These are phyloP conservation scores for Phodopus roborovskii DNA, from an alignment of 2,113 vertebrate species.

Conservation along the genomic window DNA sequence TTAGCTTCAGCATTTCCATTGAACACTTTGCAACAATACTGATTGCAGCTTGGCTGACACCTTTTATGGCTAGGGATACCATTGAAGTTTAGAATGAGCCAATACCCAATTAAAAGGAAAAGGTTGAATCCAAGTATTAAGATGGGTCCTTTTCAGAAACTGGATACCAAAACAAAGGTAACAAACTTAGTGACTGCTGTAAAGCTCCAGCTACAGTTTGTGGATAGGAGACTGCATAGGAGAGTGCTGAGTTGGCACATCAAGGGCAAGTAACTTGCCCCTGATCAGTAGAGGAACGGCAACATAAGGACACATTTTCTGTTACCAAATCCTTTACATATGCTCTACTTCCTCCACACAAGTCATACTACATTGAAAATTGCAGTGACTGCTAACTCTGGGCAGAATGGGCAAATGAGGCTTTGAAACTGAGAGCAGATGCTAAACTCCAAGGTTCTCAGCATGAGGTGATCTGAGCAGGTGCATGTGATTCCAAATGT, in stretches of 20 bases:
- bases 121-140: not conserved
- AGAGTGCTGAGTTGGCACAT: not conserved
- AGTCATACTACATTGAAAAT: not conserved
- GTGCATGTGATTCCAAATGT: not conserved
- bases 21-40: not conserved
- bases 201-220: not conserved
- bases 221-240: not conserved
- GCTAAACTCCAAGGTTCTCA: not conserved
- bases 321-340: not conserved
- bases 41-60: not conserved
- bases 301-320: not conserved
- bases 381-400: not conserved
- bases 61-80: not conserved
- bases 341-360: not conserved
- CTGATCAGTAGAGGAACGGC: not conserved
- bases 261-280: not conserved
- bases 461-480: not conserved
- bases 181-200: not conserved
- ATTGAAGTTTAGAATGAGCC: not conserved
- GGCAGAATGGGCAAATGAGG: not conserved
- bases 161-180: not conserved
- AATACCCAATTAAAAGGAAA: not conserved
- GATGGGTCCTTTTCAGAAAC: not conserved
- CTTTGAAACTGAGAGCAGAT: not conserved
- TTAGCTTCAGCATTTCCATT: not conserved